phyloP scores from a whole-genome alignment of 2,797 vertebrate species.

The Meriones psammophilus region DNA sequence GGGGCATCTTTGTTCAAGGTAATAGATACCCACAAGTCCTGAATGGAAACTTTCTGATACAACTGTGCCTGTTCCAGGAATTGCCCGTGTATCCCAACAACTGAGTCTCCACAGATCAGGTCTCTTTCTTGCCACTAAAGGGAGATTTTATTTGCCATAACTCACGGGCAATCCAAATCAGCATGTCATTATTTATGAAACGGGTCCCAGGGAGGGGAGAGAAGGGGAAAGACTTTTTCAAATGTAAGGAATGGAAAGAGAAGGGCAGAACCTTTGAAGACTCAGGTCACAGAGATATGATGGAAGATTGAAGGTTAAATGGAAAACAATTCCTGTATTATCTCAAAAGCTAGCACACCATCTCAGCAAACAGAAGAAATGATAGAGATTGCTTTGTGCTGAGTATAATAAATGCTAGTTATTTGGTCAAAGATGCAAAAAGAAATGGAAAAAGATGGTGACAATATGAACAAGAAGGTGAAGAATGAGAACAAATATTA shows the following conservation, averaged over 20 bases:
- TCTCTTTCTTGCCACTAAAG: background rate
- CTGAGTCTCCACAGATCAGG: background rate
- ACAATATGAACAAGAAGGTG: conserved; percentile 43
- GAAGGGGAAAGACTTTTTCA: background rate
- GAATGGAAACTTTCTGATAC: background rate
- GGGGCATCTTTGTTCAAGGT: background rate
- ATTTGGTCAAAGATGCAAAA: conserved; percentile 15
- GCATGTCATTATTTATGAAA: background rate
- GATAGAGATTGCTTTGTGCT: conserved; percentile 1
- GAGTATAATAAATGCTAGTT: background rate
- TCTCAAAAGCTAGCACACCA: conserved; percentile 42
- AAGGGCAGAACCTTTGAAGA: background rate
- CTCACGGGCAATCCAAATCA: background rate
- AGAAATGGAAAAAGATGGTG: background rate
- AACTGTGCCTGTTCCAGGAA: background rate
- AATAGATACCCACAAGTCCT: background rate
- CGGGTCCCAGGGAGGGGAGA: background rate
- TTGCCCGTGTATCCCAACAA: background rate
- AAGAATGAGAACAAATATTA: conserved; percentile 57
- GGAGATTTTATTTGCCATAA: background rate
- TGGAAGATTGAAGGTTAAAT: conserved; percentile 41
- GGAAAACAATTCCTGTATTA: conserved; percentile 52
- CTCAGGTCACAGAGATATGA: conserved; percentile 28
- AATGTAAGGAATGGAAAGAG: background rate
- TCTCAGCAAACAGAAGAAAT: conserved; percentile 54